Evolutionary conservation across 2,113 vertebrate species (phyloP).

Genomic region (Myxocyprinus asiaticus): DNA sequence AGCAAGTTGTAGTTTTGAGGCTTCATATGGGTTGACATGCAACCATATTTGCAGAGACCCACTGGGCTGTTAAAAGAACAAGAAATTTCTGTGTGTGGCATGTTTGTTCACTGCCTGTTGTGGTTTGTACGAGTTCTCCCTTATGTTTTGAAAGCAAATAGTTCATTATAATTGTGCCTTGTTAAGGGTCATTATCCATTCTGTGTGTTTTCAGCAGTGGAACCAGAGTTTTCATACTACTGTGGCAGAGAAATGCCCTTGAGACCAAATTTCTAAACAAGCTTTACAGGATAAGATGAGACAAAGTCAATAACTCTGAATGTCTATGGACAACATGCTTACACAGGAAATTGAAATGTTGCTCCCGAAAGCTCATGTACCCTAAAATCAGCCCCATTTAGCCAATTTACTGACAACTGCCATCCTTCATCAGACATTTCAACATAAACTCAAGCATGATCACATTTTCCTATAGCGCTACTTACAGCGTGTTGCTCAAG

Average conservation of each 20-base stretch:
- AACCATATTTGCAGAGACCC: slow-evolving; percentile 45
- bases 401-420: too few species aligned
- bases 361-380: too few species aligned
- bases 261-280: too few species aligned
- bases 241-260: neutral
- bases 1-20: slow-evolving; percentile 42
- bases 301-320: too few species aligned
- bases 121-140: slow-evolving; percentile 11
- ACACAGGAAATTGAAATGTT: too few species aligned
- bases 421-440: too few species aligned
- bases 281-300: too few species aligned
- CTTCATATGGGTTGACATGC: slow-evolving; percentile 39
- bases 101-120: slow-evolving; percentile 25
- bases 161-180: slow-evolving; percentile 29
- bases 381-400: too few species aligned
- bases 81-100: slow-evolving; percentile 26
- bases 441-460: too few species aligned
- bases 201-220: slow-evolving; percentile 7
- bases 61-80: neutral
- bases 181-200: slow-evolving; percentile 37
- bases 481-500: too few species aligned
- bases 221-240: neutral
- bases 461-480: too few species aligned
- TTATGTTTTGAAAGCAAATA: slow-evolving; percentile 37
- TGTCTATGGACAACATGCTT: too few species aligned